Percentiles rank a stretch among this genome's conserved stretches.
phyloP scores from a whole-genome alignment of 1,140 invertebrate species.

The Drosophila pruinosa region DNA sequence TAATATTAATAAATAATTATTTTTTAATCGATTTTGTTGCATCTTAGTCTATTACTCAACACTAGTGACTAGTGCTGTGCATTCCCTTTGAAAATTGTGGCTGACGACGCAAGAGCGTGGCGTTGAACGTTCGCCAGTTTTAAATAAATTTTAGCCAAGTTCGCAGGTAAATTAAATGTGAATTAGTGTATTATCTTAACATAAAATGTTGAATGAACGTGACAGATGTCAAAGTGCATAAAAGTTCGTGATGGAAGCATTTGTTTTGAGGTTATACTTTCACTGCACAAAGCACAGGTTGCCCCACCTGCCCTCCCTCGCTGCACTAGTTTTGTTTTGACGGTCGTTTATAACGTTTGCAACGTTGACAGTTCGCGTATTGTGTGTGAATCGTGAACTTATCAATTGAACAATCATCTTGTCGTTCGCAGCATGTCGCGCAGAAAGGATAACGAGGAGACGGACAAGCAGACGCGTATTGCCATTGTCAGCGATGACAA shows the following conservation, averaged over 20 bases:
- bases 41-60: conserved; percentile 6
- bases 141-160: conserved; percentile 71
- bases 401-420: conserved; percentile 24
- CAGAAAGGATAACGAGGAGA: conserved; percentile 90
- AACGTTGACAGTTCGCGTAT: conserved; percentile 63
- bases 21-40: conserved; percentile 20
- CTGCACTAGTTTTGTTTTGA: conserved; percentile 73
- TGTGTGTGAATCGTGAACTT: conserved; percentile 2
- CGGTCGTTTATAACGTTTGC: conserved; percentile 56
- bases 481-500: conserved; percentile 99
- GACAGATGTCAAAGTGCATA: conserved; percentile 1
- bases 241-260: conserved; percentile 13
- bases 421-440: conserved; percentile 87
- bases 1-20: background rate
- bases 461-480: conserved; percentile 96
- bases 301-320: background rate
- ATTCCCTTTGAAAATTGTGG: conserved; percentile 76
- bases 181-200: background rate
- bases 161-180: conserved; percentile 58
- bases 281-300: conserved; percentile 47
- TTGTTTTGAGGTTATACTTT: conserved; percentile 79
- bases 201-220: background rate
- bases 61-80: conserved; percentile 46
- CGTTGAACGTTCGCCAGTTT: conserved; percentile 70
- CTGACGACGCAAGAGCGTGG: conserved; percentile 80